These are phyloP conservation scores for Argya squamiceps DNA, from an alignment of 2,797 vertebrate genomes.

Conservation along the genomic window DNA sequence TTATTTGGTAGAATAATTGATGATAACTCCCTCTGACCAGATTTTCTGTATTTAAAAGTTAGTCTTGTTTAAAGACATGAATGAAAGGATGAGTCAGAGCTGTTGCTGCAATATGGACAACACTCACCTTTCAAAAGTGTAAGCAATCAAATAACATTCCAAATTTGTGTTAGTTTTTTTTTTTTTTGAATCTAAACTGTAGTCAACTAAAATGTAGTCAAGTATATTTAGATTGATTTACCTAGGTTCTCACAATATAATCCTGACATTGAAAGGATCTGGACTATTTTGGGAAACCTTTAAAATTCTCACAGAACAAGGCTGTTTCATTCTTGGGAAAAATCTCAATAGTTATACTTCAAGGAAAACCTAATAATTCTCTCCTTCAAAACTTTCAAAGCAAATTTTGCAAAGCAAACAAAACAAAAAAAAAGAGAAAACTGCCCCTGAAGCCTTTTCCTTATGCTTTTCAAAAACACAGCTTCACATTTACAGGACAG, in stretches of 20 bases:
- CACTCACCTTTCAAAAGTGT: background rate
- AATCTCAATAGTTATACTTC: background rate
- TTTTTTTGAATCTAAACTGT: no score
- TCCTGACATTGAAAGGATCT: background rate
- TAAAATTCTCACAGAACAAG: background rate
- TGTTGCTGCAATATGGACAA: background rate
- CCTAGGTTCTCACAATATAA: background rate
- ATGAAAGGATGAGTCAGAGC: background rate
- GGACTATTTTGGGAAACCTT: background rate
- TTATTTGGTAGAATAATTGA: background rate
- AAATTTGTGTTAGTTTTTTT: background rate
- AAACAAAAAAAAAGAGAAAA: background rate
- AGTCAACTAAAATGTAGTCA: accelerated
- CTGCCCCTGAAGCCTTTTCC: background rate
- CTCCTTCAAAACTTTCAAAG: background rate
- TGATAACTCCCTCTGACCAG: background rate
- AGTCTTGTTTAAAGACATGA: background rate
- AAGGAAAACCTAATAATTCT: background rate
- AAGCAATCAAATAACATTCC: background rate
- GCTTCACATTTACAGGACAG: background rate
- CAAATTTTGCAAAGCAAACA: background rate
- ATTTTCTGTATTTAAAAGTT: background rate
- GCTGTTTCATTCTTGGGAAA: background rate
- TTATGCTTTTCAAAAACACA: background rate
- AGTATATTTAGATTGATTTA: background rate